These are phyloP conservation scores for Hypolimnas misippus DNA, from an alignment of 2,888 invertebrate species.

Conservation along the genomic window DNA sequence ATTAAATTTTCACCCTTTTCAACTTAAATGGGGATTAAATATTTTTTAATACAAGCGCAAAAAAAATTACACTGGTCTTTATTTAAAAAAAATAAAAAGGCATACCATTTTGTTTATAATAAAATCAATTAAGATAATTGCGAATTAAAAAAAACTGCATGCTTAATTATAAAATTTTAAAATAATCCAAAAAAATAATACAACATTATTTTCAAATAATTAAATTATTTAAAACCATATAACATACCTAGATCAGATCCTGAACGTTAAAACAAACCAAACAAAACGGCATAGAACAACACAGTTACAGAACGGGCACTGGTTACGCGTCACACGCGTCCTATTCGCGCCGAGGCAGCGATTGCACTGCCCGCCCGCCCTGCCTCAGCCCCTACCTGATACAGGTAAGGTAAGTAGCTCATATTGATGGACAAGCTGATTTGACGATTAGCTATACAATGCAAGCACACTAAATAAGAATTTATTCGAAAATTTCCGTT, in stretches of 20 bases:
- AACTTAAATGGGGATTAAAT: constrained; percentile 11
- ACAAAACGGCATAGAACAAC: constrained; percentile 31
- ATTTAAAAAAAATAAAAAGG: neutral
- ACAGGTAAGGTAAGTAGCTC: constrained; percentile 78
- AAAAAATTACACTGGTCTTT: neutral
- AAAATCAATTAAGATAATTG: no score
- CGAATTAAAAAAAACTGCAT: no score
- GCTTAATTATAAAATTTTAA: no score
- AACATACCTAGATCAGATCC: constrained; percentile 32
- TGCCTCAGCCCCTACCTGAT: constrained; percentile 70
- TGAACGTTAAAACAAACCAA: constrained; percentile 17
- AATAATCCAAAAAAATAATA: neutral
- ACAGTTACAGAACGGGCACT: constrained; percentile 37
- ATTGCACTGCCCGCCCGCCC: constrained; percentile 69
- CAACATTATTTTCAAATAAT: constrained; percentile 14
- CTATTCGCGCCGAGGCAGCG: constrained; percentile 59
- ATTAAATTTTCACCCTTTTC: constrained; percentile 32
- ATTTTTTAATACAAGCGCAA: neutral
- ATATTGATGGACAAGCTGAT: constrained; percentile 78
- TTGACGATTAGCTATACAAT: constrained; percentile 53
- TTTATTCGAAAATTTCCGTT: no score
- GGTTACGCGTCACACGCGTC: constrained; percentile 53
- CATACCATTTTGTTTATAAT: no score
- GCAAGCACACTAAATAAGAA: neutral
- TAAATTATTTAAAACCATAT: constrained; percentile 4